Conservation (phyloP, 2,113 vertebrate species). For the Scomber japonicus region DNA sequence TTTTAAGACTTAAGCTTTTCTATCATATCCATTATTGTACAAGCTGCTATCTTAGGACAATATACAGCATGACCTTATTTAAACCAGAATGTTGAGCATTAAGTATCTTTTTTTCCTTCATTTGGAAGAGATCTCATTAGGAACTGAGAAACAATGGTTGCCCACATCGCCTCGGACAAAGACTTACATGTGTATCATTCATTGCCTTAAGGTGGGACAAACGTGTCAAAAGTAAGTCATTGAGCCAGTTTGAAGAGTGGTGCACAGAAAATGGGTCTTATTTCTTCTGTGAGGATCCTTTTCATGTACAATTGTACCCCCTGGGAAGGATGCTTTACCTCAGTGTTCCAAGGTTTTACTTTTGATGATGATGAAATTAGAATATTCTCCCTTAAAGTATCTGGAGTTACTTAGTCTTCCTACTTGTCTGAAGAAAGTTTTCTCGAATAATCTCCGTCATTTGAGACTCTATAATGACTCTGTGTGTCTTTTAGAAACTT, state of each 20-base stretch:
- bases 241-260: not conserved
- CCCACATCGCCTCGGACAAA: not conserved
- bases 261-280: conserved; percentile 16
- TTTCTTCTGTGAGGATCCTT: conserved; percentile 30
- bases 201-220: conserved; percentile 54
- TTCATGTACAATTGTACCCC: conserved; percentile 40
- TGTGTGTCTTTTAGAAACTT: conserved; percentile 15
- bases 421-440: conserved; percentile 17
- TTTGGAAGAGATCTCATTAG: not conserved
- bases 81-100: not conserved
- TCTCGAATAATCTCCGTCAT: not conserved
- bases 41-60: not conserved
- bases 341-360: conserved; percentile 44
- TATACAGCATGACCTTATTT: no score
- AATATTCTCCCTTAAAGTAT: conserved; percentile 28
- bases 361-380: conserved; percentile 34
- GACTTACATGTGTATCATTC: conserved; percentile 30
- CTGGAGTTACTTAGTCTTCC: conserved; percentile 7
- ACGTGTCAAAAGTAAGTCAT: conserved; percentile 36
- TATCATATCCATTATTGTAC: not conserved
- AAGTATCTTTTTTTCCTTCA: not conserved
- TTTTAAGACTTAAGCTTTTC: not conserved
- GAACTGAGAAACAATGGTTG: conserved; percentile 3
- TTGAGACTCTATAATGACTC: not conserved
- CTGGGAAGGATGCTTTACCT: conserved; percentile 23